These are phyloP conservation scores for Trinorchestia longiramus DNA, from an alignment of 1,140 invertebrate species.

Conservation along the genomic window DNA sequence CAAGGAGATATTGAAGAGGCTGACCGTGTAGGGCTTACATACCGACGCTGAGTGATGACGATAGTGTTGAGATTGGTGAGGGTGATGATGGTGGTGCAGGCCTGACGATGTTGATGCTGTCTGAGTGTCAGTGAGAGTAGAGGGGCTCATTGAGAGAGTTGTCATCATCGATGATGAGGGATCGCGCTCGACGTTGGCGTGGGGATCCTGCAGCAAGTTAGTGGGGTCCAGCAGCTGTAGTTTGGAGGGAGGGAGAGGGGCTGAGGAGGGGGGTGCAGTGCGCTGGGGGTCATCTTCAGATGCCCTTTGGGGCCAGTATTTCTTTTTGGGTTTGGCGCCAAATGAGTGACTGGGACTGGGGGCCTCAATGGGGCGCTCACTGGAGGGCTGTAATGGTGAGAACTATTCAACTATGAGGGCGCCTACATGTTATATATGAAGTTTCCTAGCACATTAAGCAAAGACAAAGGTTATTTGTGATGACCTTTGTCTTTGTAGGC, in stretches of 20 bases:
- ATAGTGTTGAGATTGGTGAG: background rate
- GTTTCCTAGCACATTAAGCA: background rate
- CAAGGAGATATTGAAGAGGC: background rate
- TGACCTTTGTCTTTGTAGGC: no score
- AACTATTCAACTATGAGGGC: constrained; percentile 7
- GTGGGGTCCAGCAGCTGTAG: constrained; percentile 9
- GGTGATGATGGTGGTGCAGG: constrained; percentile 18
- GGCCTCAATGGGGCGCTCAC: constrained; percentile 38
- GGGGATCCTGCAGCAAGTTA: constrained; percentile 4
- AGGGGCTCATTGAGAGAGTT: constrained; percentile 38
- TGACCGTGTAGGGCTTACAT: background rate
- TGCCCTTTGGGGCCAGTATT: constrained; percentile 18
- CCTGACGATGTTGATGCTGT: constrained; percentile 33
- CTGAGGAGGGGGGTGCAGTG: background rate
- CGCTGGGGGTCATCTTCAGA: background rate
- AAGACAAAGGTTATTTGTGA: background rate
- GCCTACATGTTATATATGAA: background rate
- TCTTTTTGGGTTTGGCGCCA: constrained; percentile 46
- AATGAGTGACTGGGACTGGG: background rate
- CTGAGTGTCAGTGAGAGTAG: constrained; percentile 45
- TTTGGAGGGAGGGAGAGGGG: background rate
- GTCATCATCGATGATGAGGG: constrained; percentile 25
- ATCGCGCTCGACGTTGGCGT: background rate
- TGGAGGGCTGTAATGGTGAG: constrained; percentile 40
- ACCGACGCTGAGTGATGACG: constrained; percentile 34